A percentile compares a stretch with the other conserved stretches of the same genome.
phyloP scores from a whole-genome alignment of 2,113 vertebrate genomes.

The human region GRCh38 chr2:63786501-63787000 shows the following conservation, averaged over 20 bases:
- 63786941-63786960: not conserved
- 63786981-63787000: not conserved
- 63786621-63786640: constrained; percentile 16
- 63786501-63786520: not conserved
- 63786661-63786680: not conserved
- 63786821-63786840: not conserved
- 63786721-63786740: not conserved
- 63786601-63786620: constrained; percentile 21
- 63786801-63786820: constrained; percentile 30
- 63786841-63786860: too few relatives aligned
- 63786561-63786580: not conserved
- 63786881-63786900: constrained; percentile 8
- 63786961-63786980: not conserved
- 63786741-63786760: not conserved
- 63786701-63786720: constrained; percentile 30
- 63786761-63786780: constrained; percentile 30
- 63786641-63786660: not conserved
- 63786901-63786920: not conserved
- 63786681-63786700: constrained; percentile 38
- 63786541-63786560: not conserved
- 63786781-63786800: constrained; percentile 51
- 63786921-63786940: constrained; percentile 3
- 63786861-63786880: not conserved
- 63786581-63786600: not conserved
- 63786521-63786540: not conserved